Evolutionary conservation across 2,888 invertebrate genomes (phyloP), one percentile per base, ranked within the genome.

Genomic region (Pheosia tremula): DNA sequence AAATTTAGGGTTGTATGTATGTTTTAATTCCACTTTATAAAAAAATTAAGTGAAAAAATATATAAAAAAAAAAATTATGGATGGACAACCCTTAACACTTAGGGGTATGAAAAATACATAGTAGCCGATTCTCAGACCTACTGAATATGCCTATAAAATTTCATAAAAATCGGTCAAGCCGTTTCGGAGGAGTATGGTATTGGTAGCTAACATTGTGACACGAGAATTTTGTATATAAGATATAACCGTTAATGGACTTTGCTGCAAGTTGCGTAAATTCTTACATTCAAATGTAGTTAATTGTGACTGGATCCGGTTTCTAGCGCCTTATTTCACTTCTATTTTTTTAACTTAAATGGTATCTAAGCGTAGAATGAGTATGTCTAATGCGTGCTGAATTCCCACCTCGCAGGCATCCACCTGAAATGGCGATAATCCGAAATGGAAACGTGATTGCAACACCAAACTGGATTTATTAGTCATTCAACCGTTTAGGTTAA

Each of bases 371-470:
- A 54, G 49, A 64, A 64, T 62, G 58, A 13, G 45, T 55, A 36
- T 49, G 57, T 57, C 62, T 61, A 61, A 55, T 56, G 56, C 49
- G 54, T 55, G 49, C 57, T 60, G 60, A 67, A 71, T 57, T 61
- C 63, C 69, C 11, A 54, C 54, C 47, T 57, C 60, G 65, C 53
- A 74, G 75, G 72, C 56, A 47, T 47, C 24, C 41, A 62, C 61
- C 60, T 37, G 64, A 72, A 72, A 72, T 63, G 72, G 75, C 59
- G 59, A 62, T 61, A 63, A 63, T 10, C 72, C 7, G 43, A 64
- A 67, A 74, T 72, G 75, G 72, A 59, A 74, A 65, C 69, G 63
- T 43, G 64, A 63, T 67, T 72, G 58, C 53, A 55, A 54, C 49
- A 50, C 67, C 55, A 67, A 74, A 63, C 65, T 47, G 66, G 72